Conservation (phyloP, 2,797 vertebrate species). For the Hypotaenidia okinawae region DNA sequence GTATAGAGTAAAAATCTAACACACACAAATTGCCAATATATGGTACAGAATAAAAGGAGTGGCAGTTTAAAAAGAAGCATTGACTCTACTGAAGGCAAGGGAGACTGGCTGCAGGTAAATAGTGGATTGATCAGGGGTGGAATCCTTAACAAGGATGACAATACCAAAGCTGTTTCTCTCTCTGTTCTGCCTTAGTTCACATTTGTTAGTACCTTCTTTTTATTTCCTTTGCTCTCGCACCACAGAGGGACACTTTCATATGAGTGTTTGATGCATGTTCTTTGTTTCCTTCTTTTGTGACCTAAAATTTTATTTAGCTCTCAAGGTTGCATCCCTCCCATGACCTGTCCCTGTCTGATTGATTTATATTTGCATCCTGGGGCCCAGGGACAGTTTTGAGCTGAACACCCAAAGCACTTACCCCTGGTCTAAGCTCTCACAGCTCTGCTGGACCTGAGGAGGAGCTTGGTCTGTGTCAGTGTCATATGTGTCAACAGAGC, state of each 20-base stretch:
- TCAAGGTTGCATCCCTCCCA: neutral
- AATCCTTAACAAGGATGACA: neutral
- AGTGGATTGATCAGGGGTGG: neutral
- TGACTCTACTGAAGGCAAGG: neutral
- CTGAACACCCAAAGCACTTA: neutral
- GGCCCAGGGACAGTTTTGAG: neutral
- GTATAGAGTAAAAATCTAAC: neutral
- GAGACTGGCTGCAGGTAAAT: neutral
- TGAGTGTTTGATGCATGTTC: rapidly evolving
- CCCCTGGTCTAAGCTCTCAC: neutral
- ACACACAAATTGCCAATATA: neutral
- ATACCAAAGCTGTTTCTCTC: neutral
- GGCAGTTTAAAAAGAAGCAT: neutral
- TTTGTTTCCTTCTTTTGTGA: neutral
- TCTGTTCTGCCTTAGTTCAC: neutral
- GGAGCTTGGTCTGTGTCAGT: neutral
- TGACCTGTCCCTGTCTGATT: neutral
- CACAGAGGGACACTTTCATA: neutral
- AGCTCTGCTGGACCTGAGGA: neutral
- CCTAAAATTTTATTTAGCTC: neutral
- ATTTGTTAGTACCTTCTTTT: neutral
- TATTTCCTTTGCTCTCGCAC: neutral
- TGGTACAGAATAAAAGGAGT: neutral
- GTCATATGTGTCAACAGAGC: neutral
- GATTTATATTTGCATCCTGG: neutral